These are phyloP conservation scores for Meloidogyne hapla DNA, from an alignment of 1,140 invertebrate genomes.

Conservation along the genomic window DNA sequence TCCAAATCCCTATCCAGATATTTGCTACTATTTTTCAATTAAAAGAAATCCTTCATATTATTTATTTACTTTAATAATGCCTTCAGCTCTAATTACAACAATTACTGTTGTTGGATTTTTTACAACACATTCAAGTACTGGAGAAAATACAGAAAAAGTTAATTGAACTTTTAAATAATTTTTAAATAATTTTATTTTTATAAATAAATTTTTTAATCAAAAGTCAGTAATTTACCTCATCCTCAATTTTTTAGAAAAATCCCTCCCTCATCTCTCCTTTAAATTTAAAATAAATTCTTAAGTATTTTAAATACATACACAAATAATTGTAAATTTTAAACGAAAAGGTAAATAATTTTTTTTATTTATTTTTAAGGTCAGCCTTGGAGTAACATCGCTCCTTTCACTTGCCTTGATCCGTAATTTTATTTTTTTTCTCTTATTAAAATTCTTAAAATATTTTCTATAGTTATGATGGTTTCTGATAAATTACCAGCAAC, in stretches of 20 bases:
- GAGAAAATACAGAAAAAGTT: constrained; percentile 62
- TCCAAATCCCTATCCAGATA: constrained; percentile 50
- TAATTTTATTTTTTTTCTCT: not conserved
- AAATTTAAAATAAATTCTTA: no score
- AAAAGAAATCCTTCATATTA: constrained; percentile 62
- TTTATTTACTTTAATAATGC: constrained; percentile 61
- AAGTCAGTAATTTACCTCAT: no score
- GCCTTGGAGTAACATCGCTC: constrained; percentile 34
- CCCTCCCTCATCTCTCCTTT: no score
- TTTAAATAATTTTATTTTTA: constrained; percentile 38
- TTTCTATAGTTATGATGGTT: constrained; percentile 45
- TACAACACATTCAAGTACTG: constrained; percentile 59
- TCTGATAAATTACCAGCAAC: constrained; percentile 43
- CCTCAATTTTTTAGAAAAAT: no score
- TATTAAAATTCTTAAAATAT: not conserved
- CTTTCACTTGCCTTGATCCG: constrained; percentile 33
- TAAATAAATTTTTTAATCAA: constrained; percentile 40
- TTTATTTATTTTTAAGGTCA: constrained; percentile 28
- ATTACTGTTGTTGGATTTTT: constrained; percentile 62
- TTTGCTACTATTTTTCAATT: constrained; percentile 61
- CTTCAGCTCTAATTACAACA: constrained; percentile 59
- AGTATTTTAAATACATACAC: no score
- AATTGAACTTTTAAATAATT: constrained; percentile 40
- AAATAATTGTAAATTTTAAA: no score
- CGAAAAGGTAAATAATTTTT: not conserved